Percentiles rank a stretch among this genome's conserved stretches.
phyloP scores from a whole-genome alignment of 2,888 invertebrate genomes.

The Nomada fabriciana region DNA sequence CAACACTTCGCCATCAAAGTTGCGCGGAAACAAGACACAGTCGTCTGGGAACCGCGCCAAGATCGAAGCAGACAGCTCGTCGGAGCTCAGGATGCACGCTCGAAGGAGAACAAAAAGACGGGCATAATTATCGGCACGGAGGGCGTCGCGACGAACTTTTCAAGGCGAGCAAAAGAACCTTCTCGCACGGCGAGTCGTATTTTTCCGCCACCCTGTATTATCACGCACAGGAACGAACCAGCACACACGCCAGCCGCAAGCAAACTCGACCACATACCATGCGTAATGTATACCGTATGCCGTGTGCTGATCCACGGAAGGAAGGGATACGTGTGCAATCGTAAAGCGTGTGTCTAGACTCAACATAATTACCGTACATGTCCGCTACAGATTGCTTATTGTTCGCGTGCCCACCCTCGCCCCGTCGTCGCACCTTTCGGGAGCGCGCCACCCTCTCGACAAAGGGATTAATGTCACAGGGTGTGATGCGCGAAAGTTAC shows the following conservation, averaged over 20 bases:
- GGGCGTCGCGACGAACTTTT: slow-evolving; percentile 21
- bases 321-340: slow-evolving; percentile 35
- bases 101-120: background rate
- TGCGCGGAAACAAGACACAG: background rate
- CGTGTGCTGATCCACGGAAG: slow-evolving; percentile 59
- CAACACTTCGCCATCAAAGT: background rate
- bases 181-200: slow-evolving; percentile 23
- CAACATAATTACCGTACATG: slow-evolving; percentile 65
- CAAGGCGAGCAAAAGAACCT: slow-evolving; percentile 6
- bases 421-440: background rate
- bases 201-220: slow-evolving; percentile 48
- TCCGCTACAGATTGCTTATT: slow-evolving; percentile 69
- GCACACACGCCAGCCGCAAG: slow-evolving; percentile 19
- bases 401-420: slow-evolving; percentile 47
- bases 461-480: slow-evolving; percentile 60
- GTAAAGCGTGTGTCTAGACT: slow-evolving; percentile 67
- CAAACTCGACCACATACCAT: slow-evolving; percentile 61
- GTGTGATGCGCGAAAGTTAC: slow-evolving; percentile 57
- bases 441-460: background rate
- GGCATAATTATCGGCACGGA: slow-evolving; percentile 4
- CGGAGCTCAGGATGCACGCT: background rate
- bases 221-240: slow-evolving; percentile 7
- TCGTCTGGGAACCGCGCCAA: background rate
- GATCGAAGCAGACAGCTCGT: background rate
- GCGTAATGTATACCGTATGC: slow-evolving; percentile 67